Conservation (phyloP, 2,888 invertebrate species). For the Kryphioiulus occultus region DNA sequence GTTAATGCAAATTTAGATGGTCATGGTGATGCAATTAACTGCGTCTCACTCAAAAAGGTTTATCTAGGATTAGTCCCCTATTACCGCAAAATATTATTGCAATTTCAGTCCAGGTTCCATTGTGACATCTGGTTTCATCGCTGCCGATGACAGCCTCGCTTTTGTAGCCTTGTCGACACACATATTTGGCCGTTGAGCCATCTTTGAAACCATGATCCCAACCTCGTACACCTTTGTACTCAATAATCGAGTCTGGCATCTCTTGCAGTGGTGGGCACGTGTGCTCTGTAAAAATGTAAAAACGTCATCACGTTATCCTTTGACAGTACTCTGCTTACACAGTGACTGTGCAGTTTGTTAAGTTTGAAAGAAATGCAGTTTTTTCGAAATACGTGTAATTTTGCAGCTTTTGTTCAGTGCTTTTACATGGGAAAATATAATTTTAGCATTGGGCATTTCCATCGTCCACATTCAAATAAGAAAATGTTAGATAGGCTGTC, state of each 20-base stretch:
- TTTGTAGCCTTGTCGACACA: slow-evolving; percentile 1
- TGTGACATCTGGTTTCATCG: slow-evolving; percentile 7
- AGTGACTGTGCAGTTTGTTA: no score
- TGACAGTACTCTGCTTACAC: no score
- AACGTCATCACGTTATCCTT: neutral
- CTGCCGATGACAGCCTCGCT: neutral
- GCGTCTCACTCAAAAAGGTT: neutral
- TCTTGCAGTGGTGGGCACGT: slow-evolving; percentile 43
- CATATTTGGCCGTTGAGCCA: slow-evolving; percentile 15
- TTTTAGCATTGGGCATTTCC: no score
- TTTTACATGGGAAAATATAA: no score
- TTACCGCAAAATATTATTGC: slow-evolving; percentile 18
- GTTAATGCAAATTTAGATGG: neutral
- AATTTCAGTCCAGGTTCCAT: slow-evolving; percentile 42
- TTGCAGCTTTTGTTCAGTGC: no score
- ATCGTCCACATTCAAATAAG: no score
- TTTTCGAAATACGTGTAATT: no score
- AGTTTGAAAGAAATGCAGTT: no score
- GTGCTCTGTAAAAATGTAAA: neutral
- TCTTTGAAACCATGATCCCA: slow-evolving; percentile 47
- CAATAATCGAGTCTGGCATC: slow-evolving; percentile 16
- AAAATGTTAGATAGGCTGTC: no score
- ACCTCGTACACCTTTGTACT: slow-evolving; percentile 19
- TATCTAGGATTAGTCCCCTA: neutral
- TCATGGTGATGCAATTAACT: neutral